phyloP scores from a whole-genome alignment of 2,888 invertebrate genomes.

The Oligia latruncula region DNA sequence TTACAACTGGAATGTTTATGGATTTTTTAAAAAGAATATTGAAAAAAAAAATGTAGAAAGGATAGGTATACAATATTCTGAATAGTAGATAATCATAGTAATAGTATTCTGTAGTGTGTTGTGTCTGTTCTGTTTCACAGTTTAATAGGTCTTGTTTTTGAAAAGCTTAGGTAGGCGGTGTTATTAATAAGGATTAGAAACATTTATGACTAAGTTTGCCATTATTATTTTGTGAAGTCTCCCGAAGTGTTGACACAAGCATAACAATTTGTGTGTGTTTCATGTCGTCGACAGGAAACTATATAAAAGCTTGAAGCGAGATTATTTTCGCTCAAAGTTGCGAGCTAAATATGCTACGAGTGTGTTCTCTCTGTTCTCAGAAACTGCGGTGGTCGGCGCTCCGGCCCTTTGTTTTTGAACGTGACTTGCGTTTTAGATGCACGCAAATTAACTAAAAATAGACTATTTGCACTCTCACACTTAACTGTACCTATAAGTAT shows the following conservation, averaged over 20 bases:
- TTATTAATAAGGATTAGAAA: neutral
- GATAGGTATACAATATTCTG: neutral
- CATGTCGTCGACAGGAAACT: slow-evolving; percentile 65
- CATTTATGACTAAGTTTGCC: slow-evolving; percentile 7
- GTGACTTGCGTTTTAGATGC: slow-evolving; percentile 85
- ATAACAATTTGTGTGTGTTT: slow-evolving; percentile 53
- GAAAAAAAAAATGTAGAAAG: neutral
- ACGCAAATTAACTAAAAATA: slow-evolving; percentile 87
- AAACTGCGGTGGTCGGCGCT: slow-evolving; percentile 83
- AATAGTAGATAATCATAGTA: neutral
- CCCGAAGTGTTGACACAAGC: slow-evolving; percentile 41
- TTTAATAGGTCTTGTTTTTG: neutral
- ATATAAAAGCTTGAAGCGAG: slow-evolving; percentile 65
- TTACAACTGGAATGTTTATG: slow-evolving; percentile 2
- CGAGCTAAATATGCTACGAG: slow-evolving; percentile 76
- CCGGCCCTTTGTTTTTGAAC: slow-evolving; percentile 84
- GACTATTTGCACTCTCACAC: slow-evolving; percentile 72
- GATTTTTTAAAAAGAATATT: neutral
- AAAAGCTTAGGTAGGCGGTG: neutral
- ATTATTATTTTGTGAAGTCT: slow-evolving; percentile 31
- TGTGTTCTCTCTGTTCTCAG: slow-evolving; percentile 83
- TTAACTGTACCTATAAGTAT: slow-evolving; percentile 61
- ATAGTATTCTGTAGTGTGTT: too few species aligned
- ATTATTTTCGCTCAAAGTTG: slow-evolving; percentile 73
- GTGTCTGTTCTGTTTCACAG: neutral